A percentile compares a stretch with the other conserved stretches of the same genome.
These are phyloP conservation scores for Leptopterna dolabrata DNA, from an alignment of 2,888 invertebrate genomes.

Conservation along the genomic window DNA sequence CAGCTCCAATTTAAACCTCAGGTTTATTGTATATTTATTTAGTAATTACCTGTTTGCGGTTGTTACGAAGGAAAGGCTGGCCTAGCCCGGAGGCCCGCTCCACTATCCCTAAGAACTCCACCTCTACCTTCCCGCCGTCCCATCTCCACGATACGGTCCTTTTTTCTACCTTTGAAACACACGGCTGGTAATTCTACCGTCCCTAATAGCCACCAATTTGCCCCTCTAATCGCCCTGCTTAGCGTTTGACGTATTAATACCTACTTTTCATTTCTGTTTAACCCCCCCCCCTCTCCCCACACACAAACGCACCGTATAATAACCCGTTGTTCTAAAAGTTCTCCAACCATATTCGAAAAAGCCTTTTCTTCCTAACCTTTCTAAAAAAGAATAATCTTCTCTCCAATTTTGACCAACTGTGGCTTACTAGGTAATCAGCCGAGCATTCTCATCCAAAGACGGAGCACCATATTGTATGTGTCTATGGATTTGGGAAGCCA, in stretches of 20 bases:
- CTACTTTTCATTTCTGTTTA: conserved; percentile 52
- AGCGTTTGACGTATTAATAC: conserved; percentile 53
- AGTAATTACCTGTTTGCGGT: conserved; percentile 37
- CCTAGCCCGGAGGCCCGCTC: not conserved
- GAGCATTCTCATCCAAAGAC: too few relatives aligned
- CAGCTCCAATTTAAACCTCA: not conserved
- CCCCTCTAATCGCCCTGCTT: conserved; percentile 52
- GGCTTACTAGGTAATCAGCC: too few relatives aligned
- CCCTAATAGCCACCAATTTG: conserved; percentile 50
- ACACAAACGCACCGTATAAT: not conserved
- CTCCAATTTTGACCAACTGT: too few relatives aligned
- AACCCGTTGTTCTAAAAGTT: not conserved
- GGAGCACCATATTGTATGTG: too few relatives aligned
- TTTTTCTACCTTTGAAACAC: conserved; percentile 21
- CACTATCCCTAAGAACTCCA: not conserved
- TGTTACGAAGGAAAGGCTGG: not conserved
- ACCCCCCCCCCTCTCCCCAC: conserved; percentile 8
- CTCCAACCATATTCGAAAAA: conserved; percentile 2
- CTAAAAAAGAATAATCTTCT: too few relatives aligned
- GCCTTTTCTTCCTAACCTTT: not conserved
- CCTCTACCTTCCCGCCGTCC: not conserved
- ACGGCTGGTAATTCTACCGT: conserved; percentile 47
- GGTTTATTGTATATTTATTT: conserved; percentile 49
- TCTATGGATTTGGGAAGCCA: too few relatives aligned
- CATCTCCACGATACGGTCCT: conserved; percentile 22